Base-by-base conservation (phyloP, 1,140 invertebrate species). In the Drosophila sp. region DNA sequence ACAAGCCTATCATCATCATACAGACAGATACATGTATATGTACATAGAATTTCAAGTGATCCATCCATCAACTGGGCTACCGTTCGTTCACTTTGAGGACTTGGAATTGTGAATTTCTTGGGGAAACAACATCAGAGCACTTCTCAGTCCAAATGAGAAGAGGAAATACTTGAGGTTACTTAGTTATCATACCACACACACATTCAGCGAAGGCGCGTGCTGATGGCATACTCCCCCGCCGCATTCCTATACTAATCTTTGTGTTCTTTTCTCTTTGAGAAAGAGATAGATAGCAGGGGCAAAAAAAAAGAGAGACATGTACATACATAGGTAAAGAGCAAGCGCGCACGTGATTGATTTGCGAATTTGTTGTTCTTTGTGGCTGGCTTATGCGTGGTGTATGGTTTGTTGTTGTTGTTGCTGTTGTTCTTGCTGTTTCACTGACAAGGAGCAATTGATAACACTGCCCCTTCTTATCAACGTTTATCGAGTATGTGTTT, bases 391-490 rank as follows among this genome's bases (percentile, higher is more conserved):
- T 47, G 41, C 7, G n/a, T 67, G 44, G 23, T 67, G 54, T 79
- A 0, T 38, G 35, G 17, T 17, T 10, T 38, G 35, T 25, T 17
- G 2, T 10, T 72, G 68, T 23, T 33, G 69, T 57, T 76, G 66
- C 55, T 41, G 41, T 56, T 41, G 35, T 69, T 63, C 61, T 67
- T 63, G 58, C 55, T 67, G 60, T 56, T 67, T 47, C 56, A 33
- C 30, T 44, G 33, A 40, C n/a, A 66, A 72, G n/a, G 23, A 73
- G 32, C 17, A 44, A 38, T 69, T 87, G 83, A 87, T 87, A 87
- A 80, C 76, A 70, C 60, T 62, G 58, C 67, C 75, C 7, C 8
- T 4, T 8, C 74, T 89, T 81, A 80, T 68, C 76, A 79, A 79
- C 75, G 55, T 79, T 78, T 75, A 75, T 78, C 68, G 47, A 78